Percentiles rank a stretch among this genome's conserved stretches.
Evolutionary conservation across 2,888 invertebrate genomes (phyloP).

Genomic region (Clunio marinus): DNA sequence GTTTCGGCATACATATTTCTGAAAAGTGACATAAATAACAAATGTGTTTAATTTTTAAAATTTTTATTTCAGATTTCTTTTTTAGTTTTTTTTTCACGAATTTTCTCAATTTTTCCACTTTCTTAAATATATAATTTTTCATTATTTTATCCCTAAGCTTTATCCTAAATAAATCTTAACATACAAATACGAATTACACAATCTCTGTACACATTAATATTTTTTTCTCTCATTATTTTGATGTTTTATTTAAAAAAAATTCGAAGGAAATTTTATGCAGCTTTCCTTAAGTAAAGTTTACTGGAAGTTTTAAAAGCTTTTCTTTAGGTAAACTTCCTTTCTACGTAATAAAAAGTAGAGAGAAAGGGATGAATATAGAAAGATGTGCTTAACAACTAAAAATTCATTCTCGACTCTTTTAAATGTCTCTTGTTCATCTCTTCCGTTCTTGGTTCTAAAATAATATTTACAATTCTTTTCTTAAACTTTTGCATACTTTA

Average conservation of each 20-base stretch:
- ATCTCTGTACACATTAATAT: conserved; percentile 28
- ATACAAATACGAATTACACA: conserved; percentile 32
- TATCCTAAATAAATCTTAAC: conserved; percentile 34
- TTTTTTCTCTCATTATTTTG: neutral
- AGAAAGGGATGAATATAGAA: too few relatives aligned
- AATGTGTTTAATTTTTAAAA: conserved; percentile 35
- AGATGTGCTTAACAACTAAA: too few relatives aligned
- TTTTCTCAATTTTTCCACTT: conserved; percentile 8
- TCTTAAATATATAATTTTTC: conserved; percentile 27
- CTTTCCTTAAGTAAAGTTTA: neutral
- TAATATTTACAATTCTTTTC: conserved; percentile 28
- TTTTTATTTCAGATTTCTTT: conserved; percentile 36
- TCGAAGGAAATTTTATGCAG: neutral
- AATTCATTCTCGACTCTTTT: too few relatives aligned
- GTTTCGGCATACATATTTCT: too few relatives aligned
- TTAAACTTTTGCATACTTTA: conserved; percentile 4
- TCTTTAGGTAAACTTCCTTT: neutral
- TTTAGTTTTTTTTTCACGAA: conserved; percentile 31
- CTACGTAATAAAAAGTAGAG: too few relatives aligned
- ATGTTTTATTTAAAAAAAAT: conserved; percentile 12
- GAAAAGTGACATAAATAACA: too few relatives aligned
- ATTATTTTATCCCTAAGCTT: conserved; percentile 27
- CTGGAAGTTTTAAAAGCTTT: conserved; percentile 9
- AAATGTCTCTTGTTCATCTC: too few relatives aligned
- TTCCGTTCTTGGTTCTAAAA: conserved; percentile 24